Evolutionary conservation across 1,140 invertebrate genomes (phyloP).

Genomic region (Conus betulinus): DNA sequence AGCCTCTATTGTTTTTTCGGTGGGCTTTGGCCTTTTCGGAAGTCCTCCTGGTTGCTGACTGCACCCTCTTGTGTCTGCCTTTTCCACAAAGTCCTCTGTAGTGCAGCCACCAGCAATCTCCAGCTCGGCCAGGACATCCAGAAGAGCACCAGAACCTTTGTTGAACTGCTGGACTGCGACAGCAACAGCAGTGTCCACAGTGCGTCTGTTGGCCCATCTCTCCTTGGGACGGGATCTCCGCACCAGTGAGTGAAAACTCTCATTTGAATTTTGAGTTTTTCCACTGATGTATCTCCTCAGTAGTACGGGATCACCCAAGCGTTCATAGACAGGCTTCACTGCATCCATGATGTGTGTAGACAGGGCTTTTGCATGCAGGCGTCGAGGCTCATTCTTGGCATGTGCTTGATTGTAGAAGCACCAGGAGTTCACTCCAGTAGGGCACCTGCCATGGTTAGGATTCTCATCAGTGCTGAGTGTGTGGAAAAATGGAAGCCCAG

Average conservation of each 20-base stretch:
- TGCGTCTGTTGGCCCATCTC: neutral
- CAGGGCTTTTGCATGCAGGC: neutral
- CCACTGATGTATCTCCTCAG: slow-evolving; percentile 1
- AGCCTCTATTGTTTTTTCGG: too few relatives aligned
- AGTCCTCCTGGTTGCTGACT: too few relatives aligned
- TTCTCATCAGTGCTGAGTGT: slow-evolving; percentile 23
- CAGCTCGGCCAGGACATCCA: neutral
- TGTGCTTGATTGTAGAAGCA: slow-evolving; percentile 24
- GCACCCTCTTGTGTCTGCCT: too few relatives aligned
- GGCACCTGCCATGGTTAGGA: slow-evolving; percentile 20
- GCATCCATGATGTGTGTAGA: neutral
- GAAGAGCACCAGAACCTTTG: neutral
- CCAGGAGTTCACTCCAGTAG: slow-evolving; percentile 12
- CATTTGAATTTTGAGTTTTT: slow-evolving; percentile 31
- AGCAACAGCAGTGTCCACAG: slow-evolving; percentile 7
- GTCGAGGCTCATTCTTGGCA: neutral
- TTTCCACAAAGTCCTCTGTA: too few relatives aligned
- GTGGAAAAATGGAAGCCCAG: slow-evolving; percentile 33
- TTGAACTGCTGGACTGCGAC: slow-evolving; percentile 26
- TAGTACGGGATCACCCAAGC: neutral
- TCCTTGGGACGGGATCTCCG: slow-evolving; percentile 24
- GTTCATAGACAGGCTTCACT: neutral
- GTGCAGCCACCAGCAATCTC: too few relatives aligned
- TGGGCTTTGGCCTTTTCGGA: too few relatives aligned
- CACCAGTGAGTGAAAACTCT: slow-evolving; percentile 18